A percentile compares a stretch with the other conserved stretches of the same genome.
Evolutionary conservation across 2,113 vertebrate genomes (phyloP).

Genomic region (Lutjanus erythropterus): DNA sequence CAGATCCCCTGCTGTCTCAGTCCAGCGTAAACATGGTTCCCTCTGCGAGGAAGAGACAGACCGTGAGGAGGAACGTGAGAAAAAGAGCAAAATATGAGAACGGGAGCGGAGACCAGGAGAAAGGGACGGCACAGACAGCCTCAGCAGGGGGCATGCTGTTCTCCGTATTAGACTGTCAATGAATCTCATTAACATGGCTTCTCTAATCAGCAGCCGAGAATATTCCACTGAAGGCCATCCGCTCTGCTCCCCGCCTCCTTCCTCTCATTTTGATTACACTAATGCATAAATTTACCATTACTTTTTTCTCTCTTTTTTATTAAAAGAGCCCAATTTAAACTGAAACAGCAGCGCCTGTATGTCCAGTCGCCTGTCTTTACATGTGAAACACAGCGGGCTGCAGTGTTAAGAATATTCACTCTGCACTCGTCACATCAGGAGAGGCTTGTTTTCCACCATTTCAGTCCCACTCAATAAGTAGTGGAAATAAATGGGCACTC

Average conservation of each 20-base stretch:
- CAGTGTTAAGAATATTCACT: slow-evolving; percentile 52
- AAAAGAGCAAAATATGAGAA: slow-evolving; percentile 52
- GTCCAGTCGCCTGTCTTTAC: slow-evolving; percentile 22
- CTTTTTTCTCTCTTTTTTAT: background rate
- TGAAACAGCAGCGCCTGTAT: slow-evolving; percentile 27
- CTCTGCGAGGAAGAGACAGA: slow-evolving; percentile 34
- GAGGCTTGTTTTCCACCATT: slow-evolving; percentile 56
- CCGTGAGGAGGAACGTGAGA: slow-evolving; percentile 23
- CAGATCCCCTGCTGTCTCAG: slow-evolving; percentile 36
- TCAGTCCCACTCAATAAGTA: slow-evolving; percentile 36
- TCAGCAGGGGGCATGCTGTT: slow-evolving; percentile 73
- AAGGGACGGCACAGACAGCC: slow-evolving; percentile 66
- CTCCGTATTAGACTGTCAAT: slow-evolving; percentile 75
- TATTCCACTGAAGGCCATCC: slow-evolving; percentile 76
- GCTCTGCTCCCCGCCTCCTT: slow-evolving; percentile 57
- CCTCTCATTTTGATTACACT: slow-evolving; percentile 68
- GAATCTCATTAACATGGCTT: slow-evolving; percentile 82
- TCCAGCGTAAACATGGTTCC: slow-evolving; percentile 53
- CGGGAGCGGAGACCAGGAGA: background rate
- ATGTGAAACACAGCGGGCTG: slow-evolving; percentile 48
- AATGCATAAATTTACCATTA: slow-evolving; percentile 65
- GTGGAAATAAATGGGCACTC: slow-evolving; percentile 54
- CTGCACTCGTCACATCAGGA: slow-evolving; percentile 46
- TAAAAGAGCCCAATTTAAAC: slow-evolving; percentile 60
- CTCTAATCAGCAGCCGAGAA: slow-evolving; percentile 80